Base-by-base conservation (phyloP, 2,797 vertebrate genomes). In the Urocyon cinereoargenteus region DNA sequence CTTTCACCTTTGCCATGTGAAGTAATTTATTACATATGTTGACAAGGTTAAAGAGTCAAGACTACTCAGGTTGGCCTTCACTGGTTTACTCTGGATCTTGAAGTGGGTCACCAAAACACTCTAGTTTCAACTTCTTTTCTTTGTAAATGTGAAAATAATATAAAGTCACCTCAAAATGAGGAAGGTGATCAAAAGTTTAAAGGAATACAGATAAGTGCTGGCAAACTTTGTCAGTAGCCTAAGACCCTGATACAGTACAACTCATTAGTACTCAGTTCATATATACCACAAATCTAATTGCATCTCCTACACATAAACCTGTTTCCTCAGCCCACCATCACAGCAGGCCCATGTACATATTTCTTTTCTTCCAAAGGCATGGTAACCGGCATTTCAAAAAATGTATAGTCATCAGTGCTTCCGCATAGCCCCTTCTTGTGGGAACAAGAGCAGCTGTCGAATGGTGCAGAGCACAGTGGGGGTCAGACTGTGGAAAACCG, bases 361-460 rank as follows among this genome's bases (percentile, higher is more conserved):
- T 64, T 66, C 83, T 57, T 62, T 51, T 81, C 59, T 66, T 57
- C 86, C 49, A 26, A 68, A 91, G 53, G 21, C 66, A 21, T 57
- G n/a, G 34, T 86, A 83, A 55, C 86, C 53, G 36, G 73, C 87
- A 40, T 90, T 93, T 92, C 95, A 86, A 78, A 96, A 97, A 94
- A 9, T 3, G 49, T 83, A 12, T 3, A 92, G 87, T 95, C 92
- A 90, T 97, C 93, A 49, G 40, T 49, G 45, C 59, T 53, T 61
- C 83, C 2, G 0, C 86, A 2, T 68, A 94, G 51, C 93, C 84
- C 28, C 70, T 78, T 82, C 85, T 72, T 75, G 81, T 77, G 59
- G 73, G 90, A 53, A 77, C 73, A 10, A 36, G 72, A 88, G 93
- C 97, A 98, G 94, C 97, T 98, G 96, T 64, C 55, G 62, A 96